Percentiles rank a stretch among this genome's conserved stretches.
Conservation (phyloP, 2,888 invertebrate species). For the Apomyelois bistriatella region DNA sequence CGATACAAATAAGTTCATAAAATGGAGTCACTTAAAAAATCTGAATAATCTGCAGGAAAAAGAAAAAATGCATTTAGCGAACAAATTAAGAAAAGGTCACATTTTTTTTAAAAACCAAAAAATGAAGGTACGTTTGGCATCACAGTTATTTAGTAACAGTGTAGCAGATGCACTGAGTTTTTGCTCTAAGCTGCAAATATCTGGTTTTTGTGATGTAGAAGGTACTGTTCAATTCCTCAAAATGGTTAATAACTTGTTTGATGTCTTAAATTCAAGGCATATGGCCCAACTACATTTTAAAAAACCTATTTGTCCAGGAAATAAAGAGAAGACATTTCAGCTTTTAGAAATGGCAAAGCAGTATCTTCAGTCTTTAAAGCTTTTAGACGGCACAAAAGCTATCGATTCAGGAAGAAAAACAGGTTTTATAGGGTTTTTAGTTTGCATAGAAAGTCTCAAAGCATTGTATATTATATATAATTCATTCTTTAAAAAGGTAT, state of each 20-base stretch:
- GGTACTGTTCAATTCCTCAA: neutral
- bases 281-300: conserved; percentile 6
- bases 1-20: conserved; percentile 1
- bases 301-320: conserved; percentile 7
- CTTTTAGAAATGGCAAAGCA: neutral
- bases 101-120: neutral
- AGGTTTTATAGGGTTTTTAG: conserved; percentile 15
- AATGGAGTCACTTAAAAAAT: conserved; percentile 12
- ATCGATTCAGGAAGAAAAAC: conserved; percentile 9
- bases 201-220: neutral
- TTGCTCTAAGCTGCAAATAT: no score
- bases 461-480: no score
- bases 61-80: neutral
- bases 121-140: neutral
- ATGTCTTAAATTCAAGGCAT: neutral
- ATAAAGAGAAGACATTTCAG: conserved; percentile 6
- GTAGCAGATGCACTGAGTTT: conserved; percentile 2
- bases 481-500: no score
- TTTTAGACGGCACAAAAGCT: neutral
- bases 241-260: neutral
- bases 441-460: conserved; percentile 10
- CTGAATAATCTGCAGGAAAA: neutral
- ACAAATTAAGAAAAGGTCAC: neutral
- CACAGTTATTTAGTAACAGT: neutral
- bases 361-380: conserved; percentile 1